Base-by-base conservation (phyloP, 2,888 invertebrate genomes). In the Tetragnatha montana region DNA sequence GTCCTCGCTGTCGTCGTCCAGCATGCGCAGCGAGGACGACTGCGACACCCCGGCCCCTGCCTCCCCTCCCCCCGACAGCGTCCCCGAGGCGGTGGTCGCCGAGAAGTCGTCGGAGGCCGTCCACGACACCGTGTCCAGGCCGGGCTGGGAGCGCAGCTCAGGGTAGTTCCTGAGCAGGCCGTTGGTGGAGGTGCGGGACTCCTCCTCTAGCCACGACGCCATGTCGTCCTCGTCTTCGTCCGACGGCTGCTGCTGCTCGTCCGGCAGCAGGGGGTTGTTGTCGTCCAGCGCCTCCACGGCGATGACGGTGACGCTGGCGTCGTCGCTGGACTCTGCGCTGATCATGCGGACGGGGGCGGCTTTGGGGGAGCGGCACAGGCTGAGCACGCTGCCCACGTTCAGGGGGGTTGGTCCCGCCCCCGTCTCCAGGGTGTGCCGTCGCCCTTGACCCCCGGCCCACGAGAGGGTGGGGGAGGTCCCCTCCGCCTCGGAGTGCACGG, bases 111-210 rank as follows among this genome's bases (percentile, higher is more conserved):
- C 91, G 8, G 91, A 91, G n/a, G 91, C 91, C 8, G 91, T 88
- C 91, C 91, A 91, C 19, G 91, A 91, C 12, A 88, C 91, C 8
- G 91, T 82, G 50, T 91, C 91, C 17, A 91, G 69, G 19, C 88
- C 91, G 17, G 88, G 88, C 35, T 88, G 91, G 17, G 82, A 85
- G 35, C 88, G 81, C 47, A 91, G 47, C 80, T 92, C 92, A 4
- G 92, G 92, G 81, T 92, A 92, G 51, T 91, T 87, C 51, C 89
- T 88, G 17, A 92, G 76, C 10, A 92, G 79, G 35, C 91, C 91
- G 35, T 91, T 91, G 4, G 91, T 92, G 60, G 92, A 89, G n/a
- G 91, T 88, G 6, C 89, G 81, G 8, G 91, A 92, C 47, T 92
- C 92, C 60, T 92, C 92, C 22, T 92, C 92, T 35, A 81, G 84